Evolutionary conservation across 2,113 vertebrate species (phyloP).

Genomic region (Tonatia bakeri): DNA sequence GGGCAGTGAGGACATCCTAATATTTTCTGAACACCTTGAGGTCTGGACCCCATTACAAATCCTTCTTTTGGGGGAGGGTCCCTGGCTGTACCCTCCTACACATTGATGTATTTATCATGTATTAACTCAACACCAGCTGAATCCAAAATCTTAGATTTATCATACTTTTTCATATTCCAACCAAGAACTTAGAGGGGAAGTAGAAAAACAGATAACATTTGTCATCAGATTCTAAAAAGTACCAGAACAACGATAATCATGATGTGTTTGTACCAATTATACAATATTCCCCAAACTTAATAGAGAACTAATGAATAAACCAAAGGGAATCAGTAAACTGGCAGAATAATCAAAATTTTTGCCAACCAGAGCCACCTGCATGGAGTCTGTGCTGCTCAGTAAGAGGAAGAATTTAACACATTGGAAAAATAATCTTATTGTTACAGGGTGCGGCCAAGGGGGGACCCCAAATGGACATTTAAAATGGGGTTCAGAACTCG

Average conservation of each 20-base stretch:
- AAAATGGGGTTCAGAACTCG: too few relatives aligned
- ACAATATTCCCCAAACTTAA: not conserved
- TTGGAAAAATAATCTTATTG: not conserved
- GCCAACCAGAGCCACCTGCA: conserved; percentile 9
- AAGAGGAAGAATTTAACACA: not conserved
- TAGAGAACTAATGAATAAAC: conserved; percentile 38
- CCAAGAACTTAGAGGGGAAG: not conserved
- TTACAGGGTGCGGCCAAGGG: too few relatives aligned
- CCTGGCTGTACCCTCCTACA: too few relatives aligned
- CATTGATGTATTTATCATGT: not conserved
- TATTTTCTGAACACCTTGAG: too few relatives aligned
- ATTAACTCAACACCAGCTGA: not conserved
- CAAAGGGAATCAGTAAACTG: conserved; percentile 22
- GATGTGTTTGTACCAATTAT: not conserved
- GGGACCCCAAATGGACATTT: too few relatives aligned
- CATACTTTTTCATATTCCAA: not conserved
- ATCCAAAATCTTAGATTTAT: not conserved
- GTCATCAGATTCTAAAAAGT: conserved; percentile 6
- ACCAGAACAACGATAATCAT: conserved; percentile 19
- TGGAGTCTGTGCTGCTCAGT: not conserved
- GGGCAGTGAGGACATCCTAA: too few relatives aligned
- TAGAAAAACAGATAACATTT: not conserved
- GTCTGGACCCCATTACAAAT: too few relatives aligned
- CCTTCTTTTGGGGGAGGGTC: too few relatives aligned
- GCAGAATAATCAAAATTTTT: conserved; percentile 34